Evolutionary conservation across 2,113 vertebrate species (phyloP), one percentile per base, ranked within the genome.

Genomic region (Marcusenius ussheri): DNA sequence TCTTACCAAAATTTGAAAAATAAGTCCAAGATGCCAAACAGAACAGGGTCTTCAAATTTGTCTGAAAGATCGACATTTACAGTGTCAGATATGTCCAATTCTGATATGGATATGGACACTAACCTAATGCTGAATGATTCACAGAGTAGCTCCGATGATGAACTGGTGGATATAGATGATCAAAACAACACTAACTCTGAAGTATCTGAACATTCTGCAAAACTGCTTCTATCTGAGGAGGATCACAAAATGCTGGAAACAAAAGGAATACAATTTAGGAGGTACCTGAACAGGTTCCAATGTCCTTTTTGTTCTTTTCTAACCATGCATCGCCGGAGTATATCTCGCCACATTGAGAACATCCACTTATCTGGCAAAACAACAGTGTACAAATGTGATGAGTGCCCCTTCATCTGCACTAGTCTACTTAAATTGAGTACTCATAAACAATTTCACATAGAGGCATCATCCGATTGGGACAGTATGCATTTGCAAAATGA

Each of bases 271-370:
- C 98, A 97, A 0, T 98, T 99, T 92, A 95, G 97, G 93, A 98
- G 97, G 88, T 98, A 98, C 92, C 97, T 99, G 97, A 99, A 99
- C 93, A 96, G 97, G 88, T 99, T 99, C 92, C 98, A 99, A 93
- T 99, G 98, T 92, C 98, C 98, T 89, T 99, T 99, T 94, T 99
- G 98, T 92, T 97, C 98, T 89, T 99, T 99, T 90, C 95, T 99
- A 89, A 99, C 98, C 0, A 99, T 99, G 97, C 98, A 99, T 90
- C 96, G 98, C 21, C 95, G 98, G 49, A 99, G 98, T 93, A 99
- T 99, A 93, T 99, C 98, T 83, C 98, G 98, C 91, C 98, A 99
- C 93, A 99, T 99, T 91, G 98, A 99, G 93, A 99, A 99, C 93
- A 98, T 99, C 91, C 98, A 99, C 91, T 94, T 99, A 17, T 98